Evolutionary conservation across 2,113 vertebrate species (phyloP), one percentile per base, ranked within the genome.

Genomic region (Sylvilagus bachmani): DNA sequence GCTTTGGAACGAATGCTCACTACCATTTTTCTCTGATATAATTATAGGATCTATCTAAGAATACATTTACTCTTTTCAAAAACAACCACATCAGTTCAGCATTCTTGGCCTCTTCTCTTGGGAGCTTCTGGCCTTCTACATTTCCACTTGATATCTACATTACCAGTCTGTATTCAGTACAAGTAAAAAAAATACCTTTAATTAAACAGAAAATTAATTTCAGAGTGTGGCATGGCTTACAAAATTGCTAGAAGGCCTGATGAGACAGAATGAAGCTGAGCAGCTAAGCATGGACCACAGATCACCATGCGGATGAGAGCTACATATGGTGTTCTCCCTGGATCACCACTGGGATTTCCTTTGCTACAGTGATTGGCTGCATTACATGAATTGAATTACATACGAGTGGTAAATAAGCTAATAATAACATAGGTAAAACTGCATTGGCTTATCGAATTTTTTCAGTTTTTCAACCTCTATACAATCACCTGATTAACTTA

Each of bases 181-280:
- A 55, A 67, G 29, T 69, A 73, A 79, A 70, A 87, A 74, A 21
- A 84, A 62, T 64, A 2, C 44, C 62, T 78, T 77, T 66, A 77
- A 91, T 87, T 78, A 83, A 93, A 80, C 33, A 93, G n/a, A 67
- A 81, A 25, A 73, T 64, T 91, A 66, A 91, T 49, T 55, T 2
- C 24, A 49, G 3, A 7, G n/a, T n/a, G 36, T 66, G 29, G 55
- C 90, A 29, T 90, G 67, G 24, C 10, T 91, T 71, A 84, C 17
- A 88, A 49, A 71, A 78, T 38, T 91, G 69, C 53, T 64, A 3
- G 8, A 91, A 82, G 31, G 6, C 7, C 29, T 83, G 19, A 73
- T 38, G 51, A 88, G 51, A 53, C 10, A 69, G 17, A 66, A 66
- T 24, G 22, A 53, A 14, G 36, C 24, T 66, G 83, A 91, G 33